phyloP scores from a whole-genome alignment of 1,140 invertebrate species.

The Liolophura sinensis region DNA sequence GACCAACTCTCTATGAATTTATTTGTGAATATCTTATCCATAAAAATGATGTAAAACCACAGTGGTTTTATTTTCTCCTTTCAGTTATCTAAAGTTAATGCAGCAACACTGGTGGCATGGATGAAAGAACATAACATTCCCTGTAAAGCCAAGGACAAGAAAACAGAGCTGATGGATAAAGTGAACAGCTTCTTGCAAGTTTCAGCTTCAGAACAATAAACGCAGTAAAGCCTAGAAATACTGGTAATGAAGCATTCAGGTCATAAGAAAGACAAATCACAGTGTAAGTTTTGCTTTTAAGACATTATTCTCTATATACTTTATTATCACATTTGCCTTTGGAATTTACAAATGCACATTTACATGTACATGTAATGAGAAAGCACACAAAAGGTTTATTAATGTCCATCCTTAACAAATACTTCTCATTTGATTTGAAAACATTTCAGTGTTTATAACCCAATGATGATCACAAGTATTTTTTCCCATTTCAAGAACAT shows the following conservation, averaged over 20 bases:
- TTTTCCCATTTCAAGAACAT: too few species aligned
- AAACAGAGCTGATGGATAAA: slow-evolving; percentile 37
- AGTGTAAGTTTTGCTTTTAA: too few species aligned
- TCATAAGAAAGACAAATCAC: too few species aligned
- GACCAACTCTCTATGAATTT: too few species aligned
- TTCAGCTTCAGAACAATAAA: slow-evolving; percentile 15
- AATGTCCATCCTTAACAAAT: background rate
- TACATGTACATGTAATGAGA: background rate
- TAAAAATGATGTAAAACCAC: too few species aligned
- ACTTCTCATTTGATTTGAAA: too few species aligned
- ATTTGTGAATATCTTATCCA: too few species aligned
- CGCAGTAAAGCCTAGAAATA: too few species aligned
- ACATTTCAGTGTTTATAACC: too few species aligned
- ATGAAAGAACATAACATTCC: slow-evolving; percentile 33
- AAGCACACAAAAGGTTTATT: background rate
- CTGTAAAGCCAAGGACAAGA: slow-evolving; percentile 45
- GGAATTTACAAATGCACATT: background rate
- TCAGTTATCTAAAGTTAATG: slow-evolving; percentile 40
- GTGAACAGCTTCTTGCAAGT: slow-evolving; percentile 21
- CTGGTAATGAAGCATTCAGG: too few species aligned
- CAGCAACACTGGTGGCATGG: slow-evolving; percentile 38
- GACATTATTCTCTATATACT: background rate
- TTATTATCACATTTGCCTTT: background rate
- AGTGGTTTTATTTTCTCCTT: slow-evolving; percentile 6
- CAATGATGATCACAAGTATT: too few species aligned